Conservation (phyloP, 2,888 invertebrate genomes). For the Stratiomys singularior region DNA sequence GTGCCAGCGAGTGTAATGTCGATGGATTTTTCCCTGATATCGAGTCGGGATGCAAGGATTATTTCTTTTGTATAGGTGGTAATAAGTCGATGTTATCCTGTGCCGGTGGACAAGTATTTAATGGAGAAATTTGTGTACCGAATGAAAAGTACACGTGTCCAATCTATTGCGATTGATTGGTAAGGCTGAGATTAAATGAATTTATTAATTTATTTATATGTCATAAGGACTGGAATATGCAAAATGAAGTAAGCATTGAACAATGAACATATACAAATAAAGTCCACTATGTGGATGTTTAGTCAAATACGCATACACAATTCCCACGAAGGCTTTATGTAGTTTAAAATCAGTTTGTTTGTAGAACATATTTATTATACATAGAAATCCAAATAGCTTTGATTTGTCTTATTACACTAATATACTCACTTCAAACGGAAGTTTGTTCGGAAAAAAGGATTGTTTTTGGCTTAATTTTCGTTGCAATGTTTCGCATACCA, state of each 20-base stretch:
- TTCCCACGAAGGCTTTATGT: slow-evolving; percentile 38
- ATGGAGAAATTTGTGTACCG: slow-evolving; percentile 71
- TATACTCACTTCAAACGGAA: no score
- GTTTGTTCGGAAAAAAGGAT: no score
- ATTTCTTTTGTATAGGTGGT: slow-evolving; percentile 71
- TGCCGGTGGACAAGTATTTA: slow-evolving; percentile 67
- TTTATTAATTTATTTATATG: not conserved
- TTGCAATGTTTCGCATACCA: no score
- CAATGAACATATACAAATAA: not conserved
- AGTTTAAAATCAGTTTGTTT: not conserved
- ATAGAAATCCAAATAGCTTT: no score
- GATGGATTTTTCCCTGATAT: slow-evolving; percentile 71
- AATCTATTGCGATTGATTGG: slow-evolving; percentile 54
- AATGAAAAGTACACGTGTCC: slow-evolving; percentile 57
- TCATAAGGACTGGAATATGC: not conserved
- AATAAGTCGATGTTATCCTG: slow-evolving; percentile 68
- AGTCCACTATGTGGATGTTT: slow-evolving; percentile 41
- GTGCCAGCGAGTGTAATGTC: slow-evolving; percentile 53
- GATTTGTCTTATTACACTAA: no score
- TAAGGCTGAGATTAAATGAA: not conserved
- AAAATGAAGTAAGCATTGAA: not conserved
- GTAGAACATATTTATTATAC: not conserved
- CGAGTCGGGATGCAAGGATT: slow-evolving; percentile 66
- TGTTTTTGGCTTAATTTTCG: no score
- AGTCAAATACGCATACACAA: slow-evolving; percentile 20